These are phyloP conservation scores for Cheilosia soror DNA, from an alignment of 2,888 invertebrate species.

Conservation along the genomic window DNA sequence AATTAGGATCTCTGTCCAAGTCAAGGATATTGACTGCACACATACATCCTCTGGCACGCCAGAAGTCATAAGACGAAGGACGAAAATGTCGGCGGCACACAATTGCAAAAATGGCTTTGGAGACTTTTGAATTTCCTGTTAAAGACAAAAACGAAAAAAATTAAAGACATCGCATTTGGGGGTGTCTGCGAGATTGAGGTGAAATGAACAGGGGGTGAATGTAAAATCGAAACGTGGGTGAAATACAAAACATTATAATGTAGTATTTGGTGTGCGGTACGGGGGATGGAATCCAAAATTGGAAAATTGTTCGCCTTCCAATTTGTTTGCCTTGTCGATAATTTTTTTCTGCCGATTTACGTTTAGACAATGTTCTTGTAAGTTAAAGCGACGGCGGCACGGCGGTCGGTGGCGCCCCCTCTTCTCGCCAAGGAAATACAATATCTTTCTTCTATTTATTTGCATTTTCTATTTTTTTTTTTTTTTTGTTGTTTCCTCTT, in stretches of 20 bases:
- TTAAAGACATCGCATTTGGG: constrained; percentile 44
- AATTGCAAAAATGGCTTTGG: background rate
- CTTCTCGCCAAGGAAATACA: constrained; percentile 24
- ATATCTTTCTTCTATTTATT: constrained; percentile 49
- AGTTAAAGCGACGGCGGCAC: background rate
- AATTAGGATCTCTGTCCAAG: constrained; percentile 67
- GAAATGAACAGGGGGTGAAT: constrained; percentile 17
- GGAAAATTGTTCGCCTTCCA: constrained; percentile 67
- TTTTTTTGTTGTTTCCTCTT: background rate
- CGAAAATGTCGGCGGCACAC: background rate
- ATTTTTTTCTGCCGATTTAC: constrained; percentile 64
- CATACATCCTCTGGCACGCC: constrained; percentile 28
- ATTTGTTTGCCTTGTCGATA: constrained; percentile 69
- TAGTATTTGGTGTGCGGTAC: background rate
- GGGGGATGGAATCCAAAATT: constrained; percentile 48
- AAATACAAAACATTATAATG: constrained; percentile 51
- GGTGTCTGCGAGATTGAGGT: background rate
- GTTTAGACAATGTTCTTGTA: constrained; percentile 38
- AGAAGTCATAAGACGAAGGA: constrained; percentile 54
- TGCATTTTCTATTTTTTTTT: constrained; percentile 24
- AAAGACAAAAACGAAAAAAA: constrained; percentile 66
- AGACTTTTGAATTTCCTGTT: constrained; percentile 35
- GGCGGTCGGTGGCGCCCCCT: background rate
- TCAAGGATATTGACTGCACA: constrained; percentile 54
- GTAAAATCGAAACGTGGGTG: constrained; percentile 67